phyloP scores from a whole-genome alignment of 2,797 vertebrate genomes.

The Diceros bicornis region DNA sequence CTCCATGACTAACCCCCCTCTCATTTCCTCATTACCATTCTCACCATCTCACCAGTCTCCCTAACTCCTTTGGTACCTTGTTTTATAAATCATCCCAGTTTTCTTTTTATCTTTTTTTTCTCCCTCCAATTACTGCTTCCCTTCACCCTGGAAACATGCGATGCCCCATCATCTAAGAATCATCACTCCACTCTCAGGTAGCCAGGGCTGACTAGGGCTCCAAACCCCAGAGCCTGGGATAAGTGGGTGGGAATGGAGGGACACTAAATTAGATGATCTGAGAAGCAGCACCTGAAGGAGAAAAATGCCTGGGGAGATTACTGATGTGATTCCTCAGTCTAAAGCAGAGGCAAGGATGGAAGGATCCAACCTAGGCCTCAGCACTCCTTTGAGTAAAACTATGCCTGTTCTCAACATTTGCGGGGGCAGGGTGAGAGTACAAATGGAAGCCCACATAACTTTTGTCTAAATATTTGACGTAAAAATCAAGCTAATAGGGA shows the following conservation, averaged over 20 bases:
- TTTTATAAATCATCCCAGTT: not conserved
- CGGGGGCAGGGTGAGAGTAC: not conserved
- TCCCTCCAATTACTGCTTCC: not conserved
- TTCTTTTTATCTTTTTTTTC: not conserved
- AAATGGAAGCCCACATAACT: not conserved
- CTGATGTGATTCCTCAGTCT: not conserved
- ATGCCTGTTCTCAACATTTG: not conserved
- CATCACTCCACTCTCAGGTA: not conserved
- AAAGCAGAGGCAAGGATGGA: not conserved
- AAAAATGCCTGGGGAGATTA: not conserved
- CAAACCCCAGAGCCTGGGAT: not conserved
- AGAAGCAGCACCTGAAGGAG: not conserved
- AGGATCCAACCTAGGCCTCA: not conserved
- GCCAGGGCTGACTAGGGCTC: not conserved
- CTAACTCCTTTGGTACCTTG: not conserved
- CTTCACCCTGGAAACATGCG: not conserved
- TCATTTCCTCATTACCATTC: not conserved
- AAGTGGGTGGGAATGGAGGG: not conserved
- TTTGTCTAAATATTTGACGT: not conserved
- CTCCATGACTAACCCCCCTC: not conserved
- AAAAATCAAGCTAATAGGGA: not conserved
- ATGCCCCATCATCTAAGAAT: not conserved
- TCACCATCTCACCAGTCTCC: not conserved
- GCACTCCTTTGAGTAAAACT: not conserved
- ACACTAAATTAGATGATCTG: no score